Percentiles rank a stretch among this genome's conserved stretches.
phyloP scores from a whole-genome alignment of 2,113 vertebrate genomes.

The Blennius ocellaris region DNA sequence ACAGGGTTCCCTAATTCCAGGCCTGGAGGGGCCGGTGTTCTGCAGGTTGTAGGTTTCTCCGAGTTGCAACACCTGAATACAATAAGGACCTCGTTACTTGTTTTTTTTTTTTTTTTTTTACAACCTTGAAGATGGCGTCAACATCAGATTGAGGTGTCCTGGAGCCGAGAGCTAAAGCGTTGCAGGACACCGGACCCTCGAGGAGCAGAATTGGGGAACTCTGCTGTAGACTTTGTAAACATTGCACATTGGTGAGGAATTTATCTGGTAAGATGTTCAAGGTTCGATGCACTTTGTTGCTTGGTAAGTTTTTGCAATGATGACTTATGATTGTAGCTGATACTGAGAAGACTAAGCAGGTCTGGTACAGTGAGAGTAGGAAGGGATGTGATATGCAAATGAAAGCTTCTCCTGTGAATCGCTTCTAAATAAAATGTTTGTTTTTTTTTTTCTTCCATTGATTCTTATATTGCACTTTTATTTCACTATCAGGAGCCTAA shows the following conservation, averaged over 20 bases:
- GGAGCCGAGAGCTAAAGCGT: too few species aligned
- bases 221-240: not conserved
- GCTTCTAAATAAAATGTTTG: slow-evolving; percentile 47
- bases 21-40: too few species aligned
- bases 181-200: too few species aligned
- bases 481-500: slow-evolving; percentile 38
- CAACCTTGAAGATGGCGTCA: too few species aligned
- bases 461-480: slow-evolving; percentile 7
- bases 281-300: slow-evolving; percentile 31
- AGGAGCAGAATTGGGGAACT: too few species aligned
- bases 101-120: too few species aligned
- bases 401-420: slow-evolving; percentile 52
- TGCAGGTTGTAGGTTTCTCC: too few species aligned
- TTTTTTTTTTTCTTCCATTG: too few species aligned
- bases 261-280: not conserved
- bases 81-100: too few species aligned
- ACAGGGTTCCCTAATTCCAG: not conserved
- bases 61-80: too few species aligned
- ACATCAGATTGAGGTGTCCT: too few species aligned
- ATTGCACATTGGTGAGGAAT: not conserved
- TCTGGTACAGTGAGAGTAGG: slow-evolving; percentile 42
- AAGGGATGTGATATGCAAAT: slow-evolving; percentile 13
- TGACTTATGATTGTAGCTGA: slow-evolving; percentile 69
- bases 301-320: slow-evolving; percentile 33
- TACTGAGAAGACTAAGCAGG: slow-evolving; percentile 26